Evolutionary conservation across 2,888 invertebrate species (phyloP).

Genomic region (Drosophila emarginata): DNA sequence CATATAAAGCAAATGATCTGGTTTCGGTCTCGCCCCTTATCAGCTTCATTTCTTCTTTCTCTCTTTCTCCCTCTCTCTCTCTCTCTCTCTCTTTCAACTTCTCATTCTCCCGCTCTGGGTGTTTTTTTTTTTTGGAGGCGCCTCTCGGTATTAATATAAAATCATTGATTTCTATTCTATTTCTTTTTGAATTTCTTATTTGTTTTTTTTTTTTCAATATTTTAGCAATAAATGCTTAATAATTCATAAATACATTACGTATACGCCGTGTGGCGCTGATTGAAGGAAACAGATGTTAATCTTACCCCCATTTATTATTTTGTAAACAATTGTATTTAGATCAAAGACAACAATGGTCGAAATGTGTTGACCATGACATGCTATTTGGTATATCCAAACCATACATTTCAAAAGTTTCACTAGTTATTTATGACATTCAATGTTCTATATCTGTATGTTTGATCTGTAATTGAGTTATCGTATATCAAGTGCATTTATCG

Average conservation of each 20-base stretch:
- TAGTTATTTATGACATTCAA: neutral
- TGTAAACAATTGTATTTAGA: conserved; percentile 16
- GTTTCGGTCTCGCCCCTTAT: conserved; percentile 43
- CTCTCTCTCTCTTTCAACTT: neutral
- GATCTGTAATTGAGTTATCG: neutral
- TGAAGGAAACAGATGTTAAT: conserved; percentile 18
- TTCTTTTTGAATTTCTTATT: neutral
- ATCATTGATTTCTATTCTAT: neutral
- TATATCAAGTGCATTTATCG: conserved; percentile 1
- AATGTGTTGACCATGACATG: conserved; percentile 28
- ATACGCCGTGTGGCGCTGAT: conserved; percentile 35
- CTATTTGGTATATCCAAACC: neutral
- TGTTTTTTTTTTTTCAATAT: conserved; percentile 26
- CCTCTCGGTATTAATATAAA: too few species aligned
- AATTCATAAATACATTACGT: conserved; percentile 29
- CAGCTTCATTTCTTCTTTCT: conserved; percentile 4
- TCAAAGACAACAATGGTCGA: conserved; percentile 10
- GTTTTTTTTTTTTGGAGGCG: neutral
- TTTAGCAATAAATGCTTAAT: conserved; percentile 45
- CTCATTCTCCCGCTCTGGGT: neutral
- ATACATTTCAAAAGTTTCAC: neutral
- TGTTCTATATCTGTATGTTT: neutral
- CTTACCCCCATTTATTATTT: conserved; percentile 17
- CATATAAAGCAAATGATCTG: conserved; percentile 65
- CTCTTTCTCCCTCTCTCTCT: conserved; percentile 1